phyloP scores from a whole-genome alignment of 2,888 invertebrate species.

The Thymelicus lineola region DNA sequence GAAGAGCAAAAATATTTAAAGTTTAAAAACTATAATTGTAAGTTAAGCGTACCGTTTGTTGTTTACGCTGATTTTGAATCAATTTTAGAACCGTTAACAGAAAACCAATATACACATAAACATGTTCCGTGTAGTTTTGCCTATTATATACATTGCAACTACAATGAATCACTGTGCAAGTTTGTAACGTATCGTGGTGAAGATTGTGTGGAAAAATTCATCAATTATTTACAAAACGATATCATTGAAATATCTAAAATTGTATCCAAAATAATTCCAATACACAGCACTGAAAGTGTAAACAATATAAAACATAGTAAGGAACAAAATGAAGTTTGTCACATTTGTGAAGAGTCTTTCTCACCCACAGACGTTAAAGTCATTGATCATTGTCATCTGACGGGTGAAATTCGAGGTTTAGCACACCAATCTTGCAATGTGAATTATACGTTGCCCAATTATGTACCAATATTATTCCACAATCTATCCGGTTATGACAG shows the following conservation, averaged over 20 bases:
- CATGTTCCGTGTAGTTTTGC: neutral
- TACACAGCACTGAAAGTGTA: neutral
- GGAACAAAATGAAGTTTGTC: neutral
- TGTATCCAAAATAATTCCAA: neutral
- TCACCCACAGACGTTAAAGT: neutral
- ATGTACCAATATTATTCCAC: slow-evolving; percentile 4
- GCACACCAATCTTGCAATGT: neutral
- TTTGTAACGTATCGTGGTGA: too few relatives aligned
- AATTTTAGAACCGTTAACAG: neutral
- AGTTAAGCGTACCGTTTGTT: neutral
- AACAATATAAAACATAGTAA: too few relatives aligned
- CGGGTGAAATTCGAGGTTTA: neutral
- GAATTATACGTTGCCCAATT: neutral
- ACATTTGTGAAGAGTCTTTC: neutral
- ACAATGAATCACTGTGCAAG: neutral
- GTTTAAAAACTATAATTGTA: neutral
- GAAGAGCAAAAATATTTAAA: slow-evolving; percentile 2
- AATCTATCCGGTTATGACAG: neutral
- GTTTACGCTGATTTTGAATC: slow-evolving; percentile 5
- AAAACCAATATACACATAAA: neutral
- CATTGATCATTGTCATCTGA: neutral
- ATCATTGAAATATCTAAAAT: neutral
- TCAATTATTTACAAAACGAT: neutral
- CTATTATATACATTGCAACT: too few relatives aligned
- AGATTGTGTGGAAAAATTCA: too few relatives aligned